These are phyloP conservation scores for Fulica atra DNA, from an alignment of 2,113 vertebrate genomes.

Conservation along the genomic window DNA sequence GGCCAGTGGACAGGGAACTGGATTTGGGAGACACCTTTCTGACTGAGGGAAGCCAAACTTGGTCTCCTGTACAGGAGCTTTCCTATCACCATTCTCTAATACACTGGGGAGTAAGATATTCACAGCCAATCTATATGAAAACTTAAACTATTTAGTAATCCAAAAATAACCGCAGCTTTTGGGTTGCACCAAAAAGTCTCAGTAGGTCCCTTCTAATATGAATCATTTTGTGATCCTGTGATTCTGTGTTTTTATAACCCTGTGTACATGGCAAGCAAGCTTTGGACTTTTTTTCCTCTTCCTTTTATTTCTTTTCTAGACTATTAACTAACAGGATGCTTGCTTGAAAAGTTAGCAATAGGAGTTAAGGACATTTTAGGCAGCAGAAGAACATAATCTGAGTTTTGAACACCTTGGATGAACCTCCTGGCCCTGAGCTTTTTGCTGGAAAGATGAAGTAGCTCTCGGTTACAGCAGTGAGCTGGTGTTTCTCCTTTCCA, in stretches of 20 bases:
- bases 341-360: not conserved
- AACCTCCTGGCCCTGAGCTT: not conserved
- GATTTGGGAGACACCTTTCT: not conserved
- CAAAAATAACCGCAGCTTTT: not conserved
- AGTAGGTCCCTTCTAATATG: not conserved
- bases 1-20: not conserved
- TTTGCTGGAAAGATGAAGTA: not conserved
- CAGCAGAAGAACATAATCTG: not conserved
- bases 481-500: not conserved
- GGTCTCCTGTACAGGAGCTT: not conserved
- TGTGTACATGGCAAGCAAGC: not conserved
- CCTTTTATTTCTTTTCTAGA: not conserved
- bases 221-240: not conserved
- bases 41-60: not conserved
- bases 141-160: not conserved
- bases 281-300: not conserved
- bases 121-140: not conserved
- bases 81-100: not conserved
- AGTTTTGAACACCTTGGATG: not conserved
- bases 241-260: not conserved
- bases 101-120: accelerated
- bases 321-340: not conserved
- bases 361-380: not conserved
- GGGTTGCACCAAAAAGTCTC: not conserved
- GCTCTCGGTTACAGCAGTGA: not conserved